A percentile compares a stretch with the other conserved stretches of the same genome.
These are phyloP conservation scores for Diachasmimorpha longicaudata DNA, from an alignment of 1,140 invertebrate species.

Conservation along the genomic window DNA sequence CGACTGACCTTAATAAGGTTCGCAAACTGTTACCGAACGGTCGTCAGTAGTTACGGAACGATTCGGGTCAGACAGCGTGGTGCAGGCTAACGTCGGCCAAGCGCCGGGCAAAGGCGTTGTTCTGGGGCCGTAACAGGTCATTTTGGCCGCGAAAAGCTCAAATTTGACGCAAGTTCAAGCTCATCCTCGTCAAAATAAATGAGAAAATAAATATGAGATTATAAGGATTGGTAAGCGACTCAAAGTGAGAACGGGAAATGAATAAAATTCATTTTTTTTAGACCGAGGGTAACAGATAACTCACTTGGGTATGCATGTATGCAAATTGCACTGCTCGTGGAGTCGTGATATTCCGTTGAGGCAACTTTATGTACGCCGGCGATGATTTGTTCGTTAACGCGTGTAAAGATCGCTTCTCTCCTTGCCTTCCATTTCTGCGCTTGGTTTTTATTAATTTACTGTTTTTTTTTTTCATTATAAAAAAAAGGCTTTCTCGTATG, in stretches of 20 bases:
- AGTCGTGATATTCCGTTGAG: slow-evolving; percentile 9
- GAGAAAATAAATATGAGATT: neutral
- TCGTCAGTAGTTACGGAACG: no score
- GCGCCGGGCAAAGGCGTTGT: no score
- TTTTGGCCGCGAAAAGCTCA: no score
- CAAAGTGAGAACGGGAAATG: neutral
- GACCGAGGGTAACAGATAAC: slow-evolving; percentile 3
- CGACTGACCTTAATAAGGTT: no score
- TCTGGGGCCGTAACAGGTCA: no score
- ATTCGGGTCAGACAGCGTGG: no score
- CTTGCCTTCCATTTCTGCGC: neutral
- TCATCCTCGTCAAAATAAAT: neutral
- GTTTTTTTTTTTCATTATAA: neutral
- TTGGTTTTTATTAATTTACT: neutral
- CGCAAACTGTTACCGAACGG: no score
- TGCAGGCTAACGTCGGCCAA: no score
- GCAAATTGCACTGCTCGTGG: slow-evolving; percentile 4
- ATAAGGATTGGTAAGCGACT: neutral
- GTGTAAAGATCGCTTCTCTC: slow-evolving; percentile 10
- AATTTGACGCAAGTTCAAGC: no score
- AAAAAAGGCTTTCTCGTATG: neutral
- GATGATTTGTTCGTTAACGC: slow-evolving; percentile 26
- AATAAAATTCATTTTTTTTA: neutral
- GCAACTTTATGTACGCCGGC: slow-evolving; percentile 11
- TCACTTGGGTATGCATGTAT: slow-evolving; percentile 19